These are phyloP conservation scores for Germaria angustata DNA, from an alignment of 2,888 invertebrate genomes.

Conservation along the genomic window DNA sequence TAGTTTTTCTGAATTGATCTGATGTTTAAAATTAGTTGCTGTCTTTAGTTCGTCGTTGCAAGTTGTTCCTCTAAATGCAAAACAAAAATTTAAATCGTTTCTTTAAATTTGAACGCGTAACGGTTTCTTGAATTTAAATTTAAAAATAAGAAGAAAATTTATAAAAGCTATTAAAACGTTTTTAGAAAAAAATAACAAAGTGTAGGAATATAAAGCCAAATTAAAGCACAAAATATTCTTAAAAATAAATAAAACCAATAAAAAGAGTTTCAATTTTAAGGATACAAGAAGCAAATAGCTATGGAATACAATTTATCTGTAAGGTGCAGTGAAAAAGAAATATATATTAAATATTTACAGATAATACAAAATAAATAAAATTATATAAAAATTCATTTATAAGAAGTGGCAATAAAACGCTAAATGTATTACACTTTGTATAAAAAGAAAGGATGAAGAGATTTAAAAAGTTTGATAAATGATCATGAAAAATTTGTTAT, in stretches of 20 bases:
- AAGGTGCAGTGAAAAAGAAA: conserved; percentile 54
- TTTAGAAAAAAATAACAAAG: conserved; percentile 18
- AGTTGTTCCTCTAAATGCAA: conserved; percentile 72
- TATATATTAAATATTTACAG: background rate
- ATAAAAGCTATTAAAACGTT: background rate
- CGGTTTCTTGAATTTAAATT: conserved; percentile 47
- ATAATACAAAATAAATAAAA: background rate
- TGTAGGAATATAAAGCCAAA: conserved; percentile 24
- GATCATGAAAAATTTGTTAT: background rate
- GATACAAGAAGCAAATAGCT: conserved; percentile 52
- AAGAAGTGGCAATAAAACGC: background rate
- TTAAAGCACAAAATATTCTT: conserved; percentile 59
- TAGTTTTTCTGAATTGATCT: conserved; percentile 72
- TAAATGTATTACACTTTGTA: background rate
- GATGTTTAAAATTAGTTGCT: conserved; percentile 77
- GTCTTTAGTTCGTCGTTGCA: conserved; percentile 78
- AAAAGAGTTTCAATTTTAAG: conserved; percentile 11
- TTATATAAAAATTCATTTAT: background rate
- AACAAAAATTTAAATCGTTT: conserved; percentile 54
- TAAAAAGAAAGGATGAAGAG: background rate
- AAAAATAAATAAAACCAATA: conserved; percentile 7
- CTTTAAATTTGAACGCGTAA: conserved; percentile 22
- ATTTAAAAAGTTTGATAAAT: background rate
- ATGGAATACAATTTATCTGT: conserved; percentile 60
- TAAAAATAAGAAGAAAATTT: background rate